Evolutionary conservation across 2,797 vertebrate species (phyloP).

Genomic region (Amazona ochrocephala): DNA sequence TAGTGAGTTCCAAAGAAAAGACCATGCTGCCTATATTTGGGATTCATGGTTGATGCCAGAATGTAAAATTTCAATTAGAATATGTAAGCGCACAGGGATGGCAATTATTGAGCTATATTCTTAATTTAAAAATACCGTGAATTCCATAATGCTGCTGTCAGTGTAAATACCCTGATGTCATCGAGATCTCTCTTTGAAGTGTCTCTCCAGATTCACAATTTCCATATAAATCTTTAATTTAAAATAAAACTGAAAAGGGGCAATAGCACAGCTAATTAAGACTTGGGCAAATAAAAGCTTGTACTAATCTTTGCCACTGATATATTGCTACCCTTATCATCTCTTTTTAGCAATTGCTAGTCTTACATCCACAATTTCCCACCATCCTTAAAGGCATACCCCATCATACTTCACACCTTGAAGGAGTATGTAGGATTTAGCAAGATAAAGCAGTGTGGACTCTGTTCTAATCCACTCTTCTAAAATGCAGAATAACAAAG

Average conservation of each 20-base stretch:
- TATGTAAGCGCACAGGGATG: not conserved
- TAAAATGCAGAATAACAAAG: not conserved
- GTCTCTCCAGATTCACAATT: not conserved
- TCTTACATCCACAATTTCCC: not conserved
- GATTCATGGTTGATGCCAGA: not conserved
- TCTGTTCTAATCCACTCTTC: not conserved
- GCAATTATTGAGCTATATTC: conserved; percentile 29
- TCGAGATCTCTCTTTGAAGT: conserved; percentile 19
- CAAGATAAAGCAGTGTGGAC: not conserved
- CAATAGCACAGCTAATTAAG: conserved; percentile 14
- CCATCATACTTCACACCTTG: not conserved
- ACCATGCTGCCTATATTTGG: not conserved
- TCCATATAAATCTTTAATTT: conserved; percentile 6
- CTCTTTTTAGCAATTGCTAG: not conserved
- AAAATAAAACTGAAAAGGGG: not conserved
- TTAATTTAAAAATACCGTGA: conserved; percentile 50
- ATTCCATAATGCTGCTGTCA: conserved; percentile 15
- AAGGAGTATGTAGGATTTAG: not conserved
- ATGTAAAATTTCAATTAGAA: conserved; percentile 37
- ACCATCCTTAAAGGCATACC: conserved; percentile 3
- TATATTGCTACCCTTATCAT: not conserved
- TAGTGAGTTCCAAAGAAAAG: conserved; percentile 29
- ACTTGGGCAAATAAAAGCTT: not conserved
- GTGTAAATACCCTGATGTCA: conserved; percentile 24
- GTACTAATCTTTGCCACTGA: not conserved